Percentiles rank a stretch among this genome's conserved stretches.
Conservation (phyloP, 1,140 invertebrate genomes). For the Drosophila paulistorum region DNA sequence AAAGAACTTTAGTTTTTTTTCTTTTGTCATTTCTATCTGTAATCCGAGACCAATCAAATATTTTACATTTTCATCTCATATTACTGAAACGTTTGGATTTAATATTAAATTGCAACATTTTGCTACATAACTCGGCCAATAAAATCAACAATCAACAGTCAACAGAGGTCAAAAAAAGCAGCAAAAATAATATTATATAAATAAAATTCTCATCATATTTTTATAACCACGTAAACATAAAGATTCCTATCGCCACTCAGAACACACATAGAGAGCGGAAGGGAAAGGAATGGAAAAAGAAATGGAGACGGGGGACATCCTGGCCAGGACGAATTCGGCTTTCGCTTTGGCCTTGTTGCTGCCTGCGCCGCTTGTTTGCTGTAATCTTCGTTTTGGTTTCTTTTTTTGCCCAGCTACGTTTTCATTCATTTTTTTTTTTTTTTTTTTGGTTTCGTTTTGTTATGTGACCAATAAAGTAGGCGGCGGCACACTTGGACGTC, state of each 20-base stretch:
- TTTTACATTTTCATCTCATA: conserved; percentile 10
- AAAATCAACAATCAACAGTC: conserved; percentile 52
- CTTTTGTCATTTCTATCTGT: not conserved
- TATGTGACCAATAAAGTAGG: conserved; percentile 79
- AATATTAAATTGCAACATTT: conserved; percentile 46
- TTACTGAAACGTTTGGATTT: conserved; percentile 5
- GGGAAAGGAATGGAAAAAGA: not conserved
- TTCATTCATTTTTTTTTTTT: not conserved
- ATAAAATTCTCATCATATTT: conserved; percentile 76
- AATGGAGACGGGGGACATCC: not conserved
- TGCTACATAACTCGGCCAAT: conserved; percentile 25
- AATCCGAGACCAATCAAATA: conserved; percentile 9
- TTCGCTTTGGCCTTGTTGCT: conserved; percentile 18
- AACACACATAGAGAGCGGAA: conserved; percentile 4
- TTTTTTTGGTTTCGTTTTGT: conserved; percentile 40
- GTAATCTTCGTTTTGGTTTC: conserved; percentile 49
- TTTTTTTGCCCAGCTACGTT: not conserved
- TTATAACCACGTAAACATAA: conserved; percentile 75
- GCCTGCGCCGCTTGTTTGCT: conserved; percentile 35
- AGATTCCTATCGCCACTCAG: conserved; percentile 56
- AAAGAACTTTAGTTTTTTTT: not conserved
- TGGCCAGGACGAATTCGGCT: conserved; percentile 47
- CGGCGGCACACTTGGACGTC: conserved; percentile 40
- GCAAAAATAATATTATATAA: conserved; percentile 52
- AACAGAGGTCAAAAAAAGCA: conserved; percentile 35